Conservation (phyloP, 2,888 invertebrate species). For the Nineta flava region DNA sequence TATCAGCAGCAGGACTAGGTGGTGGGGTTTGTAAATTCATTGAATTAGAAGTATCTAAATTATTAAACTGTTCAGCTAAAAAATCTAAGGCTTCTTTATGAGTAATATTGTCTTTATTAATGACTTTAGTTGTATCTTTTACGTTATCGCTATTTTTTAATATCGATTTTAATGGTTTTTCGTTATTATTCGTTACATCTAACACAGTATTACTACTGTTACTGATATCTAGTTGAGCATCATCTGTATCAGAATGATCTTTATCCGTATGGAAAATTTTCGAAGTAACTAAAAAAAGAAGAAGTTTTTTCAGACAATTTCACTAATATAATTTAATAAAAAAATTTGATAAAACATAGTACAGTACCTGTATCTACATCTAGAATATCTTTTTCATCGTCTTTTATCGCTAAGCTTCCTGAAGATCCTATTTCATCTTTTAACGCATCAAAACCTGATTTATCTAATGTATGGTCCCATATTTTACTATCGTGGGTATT, state of each 20-base stretch:
- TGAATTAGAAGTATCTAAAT: slow-evolving; percentile 16
- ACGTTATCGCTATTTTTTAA: slow-evolving; percentile 3
- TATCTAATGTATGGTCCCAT: slow-evolving; percentile 20
- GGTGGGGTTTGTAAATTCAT: slow-evolving; percentile 21
- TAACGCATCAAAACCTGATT: slow-evolving; percentile 47
- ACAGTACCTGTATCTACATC: background rate
- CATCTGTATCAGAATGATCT: too few relatives aligned
- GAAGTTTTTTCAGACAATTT: too few relatives aligned
- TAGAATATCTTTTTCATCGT: slow-evolving; percentile 3
- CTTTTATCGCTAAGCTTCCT: slow-evolving; percentile 46
- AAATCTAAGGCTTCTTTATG: slow-evolving; percentile 20
- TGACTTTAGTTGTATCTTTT: background rate
- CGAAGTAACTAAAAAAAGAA: too few relatives aligned
- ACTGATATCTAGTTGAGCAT: too few relatives aligned
- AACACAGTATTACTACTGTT: background rate
- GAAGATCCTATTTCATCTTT: slow-evolving; percentile 61
- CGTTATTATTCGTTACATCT: background rate
- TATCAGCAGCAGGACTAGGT: slow-evolving; percentile 23
- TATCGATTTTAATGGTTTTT: slow-evolving; percentile 4
- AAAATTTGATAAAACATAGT: too few relatives aligned
- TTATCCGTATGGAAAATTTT: too few relatives aligned
- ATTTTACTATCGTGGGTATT: slow-evolving; percentile 1
- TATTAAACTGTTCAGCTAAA: slow-evolving; percentile 23
- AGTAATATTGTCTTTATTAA: slow-evolving; percentile 10
- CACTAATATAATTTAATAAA: too few relatives aligned